phyloP scores from a whole-genome alignment of 2,113 vertebrate species.

The Pelodiscus sinensis region DNA sequence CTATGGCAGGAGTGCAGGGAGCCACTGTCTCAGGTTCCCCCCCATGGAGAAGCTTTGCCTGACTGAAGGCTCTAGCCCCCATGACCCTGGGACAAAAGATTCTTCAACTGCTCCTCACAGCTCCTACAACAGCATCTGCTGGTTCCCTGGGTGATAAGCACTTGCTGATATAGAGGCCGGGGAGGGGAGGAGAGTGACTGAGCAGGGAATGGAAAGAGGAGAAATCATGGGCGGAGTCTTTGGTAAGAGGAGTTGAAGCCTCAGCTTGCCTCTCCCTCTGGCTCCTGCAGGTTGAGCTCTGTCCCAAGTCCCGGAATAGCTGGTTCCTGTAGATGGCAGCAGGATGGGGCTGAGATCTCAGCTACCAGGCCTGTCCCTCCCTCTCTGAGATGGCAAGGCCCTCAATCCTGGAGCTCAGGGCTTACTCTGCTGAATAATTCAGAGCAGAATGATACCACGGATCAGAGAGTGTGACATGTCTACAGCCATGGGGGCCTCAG shows the following conservation, averaged over 20 bases:
- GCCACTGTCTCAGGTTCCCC: background rate
- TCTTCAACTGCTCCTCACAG: background rate
- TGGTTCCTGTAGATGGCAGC: background rate
- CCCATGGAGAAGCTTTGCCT: background rate
- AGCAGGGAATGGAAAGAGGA: background rate
- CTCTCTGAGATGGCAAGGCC: background rate
- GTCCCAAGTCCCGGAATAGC: background rate
- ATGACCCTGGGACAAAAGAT: background rate
- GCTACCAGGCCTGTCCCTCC: background rate
- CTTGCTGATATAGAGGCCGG: background rate
- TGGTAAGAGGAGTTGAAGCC: background rate
- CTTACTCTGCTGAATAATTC: background rate
- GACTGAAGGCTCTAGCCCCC: background rate
- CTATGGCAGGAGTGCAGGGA: no score
- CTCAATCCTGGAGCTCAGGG: background rate
- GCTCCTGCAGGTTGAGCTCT: background rate
- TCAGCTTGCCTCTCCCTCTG: background rate
- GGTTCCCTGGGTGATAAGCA: background rate
- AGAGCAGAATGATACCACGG: background rate
- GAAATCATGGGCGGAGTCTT: background rate
- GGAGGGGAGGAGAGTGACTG: background rate
- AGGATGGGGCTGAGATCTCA: constrained; percentile 37
- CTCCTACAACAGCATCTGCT: background rate
- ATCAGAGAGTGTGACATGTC: background rate
- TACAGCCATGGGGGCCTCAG: background rate